Evolutionary conservation across 1,140 invertebrate genomes (phyloP).

Genomic region (Globodera rostochiensis): DNA sequence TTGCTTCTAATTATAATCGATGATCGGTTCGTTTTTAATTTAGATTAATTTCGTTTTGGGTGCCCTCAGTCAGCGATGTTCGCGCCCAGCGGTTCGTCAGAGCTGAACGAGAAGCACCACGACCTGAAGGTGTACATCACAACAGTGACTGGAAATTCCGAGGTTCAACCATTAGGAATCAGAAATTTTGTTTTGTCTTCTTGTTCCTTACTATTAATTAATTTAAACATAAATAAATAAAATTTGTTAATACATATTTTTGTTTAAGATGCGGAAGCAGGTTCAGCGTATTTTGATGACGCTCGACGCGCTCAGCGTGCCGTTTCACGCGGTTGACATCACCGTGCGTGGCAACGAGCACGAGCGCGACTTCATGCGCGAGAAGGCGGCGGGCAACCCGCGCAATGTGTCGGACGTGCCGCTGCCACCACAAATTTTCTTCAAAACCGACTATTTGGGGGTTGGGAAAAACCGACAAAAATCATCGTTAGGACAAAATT

Average conservation of each 20-base stretch:
- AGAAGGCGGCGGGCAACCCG: slow-evolving; percentile 31
- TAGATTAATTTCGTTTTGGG: not conserved
- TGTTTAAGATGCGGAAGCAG: slow-evolving; percentile 45
- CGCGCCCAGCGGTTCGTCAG: slow-evolving; percentile 14
- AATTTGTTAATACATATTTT: no score
- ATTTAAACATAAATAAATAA: no score
- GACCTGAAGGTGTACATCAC: slow-evolving; percentile 47
- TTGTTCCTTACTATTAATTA: no score
- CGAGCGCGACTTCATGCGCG: slow-evolving; percentile 46
- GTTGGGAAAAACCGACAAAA: slow-evolving; percentile 20
- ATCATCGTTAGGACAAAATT: slow-evolving; percentile 10
- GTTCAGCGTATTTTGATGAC: slow-evolving; percentile 45
- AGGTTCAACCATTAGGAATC: slow-evolving; percentile 17
- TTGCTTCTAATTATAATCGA: no score
- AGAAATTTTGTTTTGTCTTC: slow-evolving; percentile 6
- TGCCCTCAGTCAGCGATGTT: slow-evolving; percentile 7
- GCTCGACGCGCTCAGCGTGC: slow-evolving; percentile 42
- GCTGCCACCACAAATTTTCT: slow-evolving; percentile 45
- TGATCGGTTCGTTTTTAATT: not conserved
- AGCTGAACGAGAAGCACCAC: slow-evolving; percentile 26
- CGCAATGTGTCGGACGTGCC: slow-evolving; percentile 25
- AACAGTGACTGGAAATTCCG: slow-evolving; percentile 46
- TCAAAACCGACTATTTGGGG: slow-evolving; percentile 42
- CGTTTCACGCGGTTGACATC: slow-evolving; percentile 43
- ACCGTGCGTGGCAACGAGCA: slow-evolving; percentile 44